Evolutionary conservation across 2,113 vertebrate genomes (phyloP).

Genomic region (Eupsittula cactorum): DNA sequence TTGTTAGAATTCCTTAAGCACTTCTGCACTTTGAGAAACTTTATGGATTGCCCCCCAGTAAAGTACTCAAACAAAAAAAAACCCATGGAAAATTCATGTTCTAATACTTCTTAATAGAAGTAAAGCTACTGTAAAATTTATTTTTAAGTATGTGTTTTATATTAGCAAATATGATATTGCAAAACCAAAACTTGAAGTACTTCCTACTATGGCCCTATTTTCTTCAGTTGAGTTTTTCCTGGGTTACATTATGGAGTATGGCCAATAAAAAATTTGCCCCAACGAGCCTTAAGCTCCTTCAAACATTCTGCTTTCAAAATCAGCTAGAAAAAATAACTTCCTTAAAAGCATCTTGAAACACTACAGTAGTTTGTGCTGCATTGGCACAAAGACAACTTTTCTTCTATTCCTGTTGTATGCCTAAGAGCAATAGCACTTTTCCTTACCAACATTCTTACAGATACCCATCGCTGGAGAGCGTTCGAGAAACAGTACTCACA

Average conservation of each 20-base stretch:
- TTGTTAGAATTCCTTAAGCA: neutral
- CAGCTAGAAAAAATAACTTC: neutral
- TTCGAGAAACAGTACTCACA: neutral
- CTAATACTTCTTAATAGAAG: neutral
- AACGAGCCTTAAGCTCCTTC: neutral
- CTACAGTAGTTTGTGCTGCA: neutral
- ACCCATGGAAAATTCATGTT: neutral
- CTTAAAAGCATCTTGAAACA: neutral
- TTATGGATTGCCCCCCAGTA: neutral
- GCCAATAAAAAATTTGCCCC: neutral
- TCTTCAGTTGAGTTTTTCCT: neutral
- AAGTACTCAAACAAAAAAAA: neutral
- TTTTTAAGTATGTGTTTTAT: neutral
- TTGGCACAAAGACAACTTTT: neutral
- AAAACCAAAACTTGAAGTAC: neutral
- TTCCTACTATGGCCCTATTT: neutral
- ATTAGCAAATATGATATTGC: neutral
- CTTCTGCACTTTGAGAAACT: neutral
- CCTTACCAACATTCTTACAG: neutral
- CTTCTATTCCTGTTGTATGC: neutral
- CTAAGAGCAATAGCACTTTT: neutral
- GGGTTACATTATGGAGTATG: accelerated
- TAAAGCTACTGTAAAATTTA: neutral
- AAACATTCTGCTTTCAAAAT: neutral
- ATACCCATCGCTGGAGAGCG: neutral